These are phyloP conservation scores for Brachyopa scutellaris DNA, from an alignment of 2,888 invertebrate species.

Conservation along the genomic window DNA sequence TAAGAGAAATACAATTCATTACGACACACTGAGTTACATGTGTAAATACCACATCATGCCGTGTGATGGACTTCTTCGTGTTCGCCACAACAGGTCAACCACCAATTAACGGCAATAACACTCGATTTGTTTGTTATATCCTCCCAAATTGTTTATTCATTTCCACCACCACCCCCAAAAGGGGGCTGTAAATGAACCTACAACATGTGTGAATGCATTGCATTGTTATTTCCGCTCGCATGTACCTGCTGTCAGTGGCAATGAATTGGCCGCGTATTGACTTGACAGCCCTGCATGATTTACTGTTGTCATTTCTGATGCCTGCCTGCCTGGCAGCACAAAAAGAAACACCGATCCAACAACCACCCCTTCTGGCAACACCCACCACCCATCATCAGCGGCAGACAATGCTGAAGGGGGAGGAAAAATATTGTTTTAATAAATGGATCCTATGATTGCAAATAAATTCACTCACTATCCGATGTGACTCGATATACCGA, in stretches of 20 bases:
- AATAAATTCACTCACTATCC: slow-evolving; percentile 50
- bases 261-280: slow-evolving; percentile 46
- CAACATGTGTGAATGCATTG: slow-evolving; percentile 9
- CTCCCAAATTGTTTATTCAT: slow-evolving; percentile 39
- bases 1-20: slow-evolving; percentile 59
- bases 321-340: slow-evolving; percentile 13
- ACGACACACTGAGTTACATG: slow-evolving; percentile 32
- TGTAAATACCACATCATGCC: slow-evolving; percentile 64
- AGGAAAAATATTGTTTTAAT: slow-evolving; percentile 45
- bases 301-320: slow-evolving; percentile 66
- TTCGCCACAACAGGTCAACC: slow-evolving; percentile 70
- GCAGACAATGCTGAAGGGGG: neutral
- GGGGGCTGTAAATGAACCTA: slow-evolving; percentile 14
- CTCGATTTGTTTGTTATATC: slow-evolving; percentile 69
- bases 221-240: neutral
- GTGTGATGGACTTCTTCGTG: slow-evolving; percentile 61
- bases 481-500: slow-evolving; percentile 48
- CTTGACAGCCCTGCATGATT: slow-evolving; percentile 60
- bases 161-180: neutral
- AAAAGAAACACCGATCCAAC: slow-evolving; percentile 20
- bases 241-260: slow-evolving; percentile 15
- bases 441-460: slow-evolving; percentile 51
- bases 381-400: neutral
- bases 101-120: slow-evolving; percentile 72
- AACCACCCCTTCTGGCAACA: no score